phyloP scores from a whole-genome alignment of 37 sponge, comb jelly and placozoan genomes.

The Halichondria panicea region DNA sequence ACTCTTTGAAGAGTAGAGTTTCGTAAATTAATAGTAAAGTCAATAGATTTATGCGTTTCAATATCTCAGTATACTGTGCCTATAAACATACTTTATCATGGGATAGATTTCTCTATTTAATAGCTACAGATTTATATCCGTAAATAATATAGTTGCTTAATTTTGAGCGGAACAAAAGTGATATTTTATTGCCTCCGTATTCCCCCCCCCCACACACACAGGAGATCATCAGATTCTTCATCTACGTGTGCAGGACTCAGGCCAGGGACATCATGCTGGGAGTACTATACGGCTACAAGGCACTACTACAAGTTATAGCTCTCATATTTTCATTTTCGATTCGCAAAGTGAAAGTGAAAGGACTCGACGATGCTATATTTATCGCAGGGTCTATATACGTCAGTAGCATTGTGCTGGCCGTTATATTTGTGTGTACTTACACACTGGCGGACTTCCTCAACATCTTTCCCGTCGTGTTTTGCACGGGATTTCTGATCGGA shows the following conservation, averaged over 20 bases:
- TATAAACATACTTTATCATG: neutral
- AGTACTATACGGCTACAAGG: conserved; percentile 56
- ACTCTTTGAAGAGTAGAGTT: too few relatives aligned
- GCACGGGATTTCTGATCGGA: conserved; percentile 5
- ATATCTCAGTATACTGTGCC: neutral
- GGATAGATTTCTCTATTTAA: neutral
- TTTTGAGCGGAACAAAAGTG: neutral
- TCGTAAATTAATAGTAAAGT: neutral
- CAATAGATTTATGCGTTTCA: neutral
- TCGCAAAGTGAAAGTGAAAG: conserved; percentile 62
- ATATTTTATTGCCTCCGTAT: neutral
- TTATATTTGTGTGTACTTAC: conserved; percentile 24
- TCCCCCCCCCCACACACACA: neutral
- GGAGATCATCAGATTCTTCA: neutral
- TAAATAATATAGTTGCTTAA: neutral
- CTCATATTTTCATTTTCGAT: conserved; percentile 49
- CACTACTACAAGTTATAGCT: conserved; percentile 38
- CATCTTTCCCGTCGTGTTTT: conserved; percentile 8
- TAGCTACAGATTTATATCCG: neutral
- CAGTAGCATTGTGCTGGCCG: conserved; percentile 38
- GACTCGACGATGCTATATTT: conserved; percentile 49
- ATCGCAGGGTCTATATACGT: conserved; percentile 53
- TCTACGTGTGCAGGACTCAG: conserved; percentile 15
- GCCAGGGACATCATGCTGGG: conserved; percentile 27
- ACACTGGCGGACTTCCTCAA: conserved; percentile 27